phyloP scores from a whole-genome alignment of 2,888 invertebrate species.

The Therioaphis trifolii region DNA sequence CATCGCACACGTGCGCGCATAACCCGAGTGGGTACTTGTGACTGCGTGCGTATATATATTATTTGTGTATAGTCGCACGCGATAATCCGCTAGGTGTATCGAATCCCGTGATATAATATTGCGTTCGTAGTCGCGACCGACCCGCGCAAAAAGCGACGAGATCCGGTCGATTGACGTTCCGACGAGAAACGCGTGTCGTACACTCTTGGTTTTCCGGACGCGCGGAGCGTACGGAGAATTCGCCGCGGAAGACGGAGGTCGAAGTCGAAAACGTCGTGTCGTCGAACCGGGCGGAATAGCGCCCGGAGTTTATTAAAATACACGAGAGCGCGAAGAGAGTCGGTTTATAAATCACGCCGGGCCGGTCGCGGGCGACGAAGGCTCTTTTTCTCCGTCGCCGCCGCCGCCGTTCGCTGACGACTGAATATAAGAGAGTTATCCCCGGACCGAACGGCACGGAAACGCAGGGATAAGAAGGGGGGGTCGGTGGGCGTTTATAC shows the following conservation, averaged over 20 bases:
- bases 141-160: no score
- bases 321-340: not conserved
- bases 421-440: conserved; percentile 30
- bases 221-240: no score
- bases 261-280: not conserved
- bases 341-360: conserved; percentile 7
- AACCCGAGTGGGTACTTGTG: conserved; percentile 49
- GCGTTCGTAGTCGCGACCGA: no score
- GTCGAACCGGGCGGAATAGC: not conserved
- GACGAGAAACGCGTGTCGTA: no score
- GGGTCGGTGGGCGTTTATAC: not conserved
- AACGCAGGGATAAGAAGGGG: not conserved
- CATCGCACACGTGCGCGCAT: conserved; percentile 1
- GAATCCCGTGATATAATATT: no score
- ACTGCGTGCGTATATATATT: no score
- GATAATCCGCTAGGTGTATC: conserved; percentile 46
- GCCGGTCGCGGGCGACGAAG: not conserved
- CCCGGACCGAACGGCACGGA: not conserved
- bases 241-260: no score
- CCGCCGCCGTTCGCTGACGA: no score
- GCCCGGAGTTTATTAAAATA: conserved; percentile 28
- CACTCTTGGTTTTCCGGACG: no score
- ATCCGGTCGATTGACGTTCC: no score
- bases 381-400: not conserved
- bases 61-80: no score